Percentiles rank a stretch among this genome's conserved stretches.
Conservation (phyloP, 2,888 invertebrate species). For the Ferdinandea cuprea region DNA sequence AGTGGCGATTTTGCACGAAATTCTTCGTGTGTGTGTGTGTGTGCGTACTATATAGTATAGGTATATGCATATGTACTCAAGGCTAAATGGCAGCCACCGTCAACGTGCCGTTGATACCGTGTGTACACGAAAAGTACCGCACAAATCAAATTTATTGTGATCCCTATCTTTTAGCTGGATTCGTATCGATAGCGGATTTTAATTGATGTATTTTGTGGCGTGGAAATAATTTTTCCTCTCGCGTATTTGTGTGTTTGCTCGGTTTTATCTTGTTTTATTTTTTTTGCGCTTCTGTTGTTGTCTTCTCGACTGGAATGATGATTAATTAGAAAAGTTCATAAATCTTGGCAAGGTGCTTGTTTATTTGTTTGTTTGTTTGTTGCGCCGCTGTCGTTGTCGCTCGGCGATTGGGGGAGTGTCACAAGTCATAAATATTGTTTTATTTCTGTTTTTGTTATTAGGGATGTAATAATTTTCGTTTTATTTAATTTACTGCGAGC, state of each 20-base stretch:
- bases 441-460: slow-evolving; percentile 57
- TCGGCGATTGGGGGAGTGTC: slow-evolving; percentile 40
- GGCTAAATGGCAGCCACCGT: slow-evolving; percentile 52
- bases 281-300: not conserved
- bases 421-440: slow-evolving; percentile 62
- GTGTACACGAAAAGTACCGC: slow-evolving; percentile 38
- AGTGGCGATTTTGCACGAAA: slow-evolving; percentile 61
- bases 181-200: slow-evolving; percentile 67
- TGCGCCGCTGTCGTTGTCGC: not conserved
- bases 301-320: slow-evolving; percentile 30
- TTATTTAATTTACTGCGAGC: slow-evolving; percentile 40
- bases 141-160: slow-evolving; percentile 74
- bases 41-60: too few species aligned
- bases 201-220: slow-evolving; percentile 69
- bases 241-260: slow-evolving; percentile 18
- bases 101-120: slow-evolving; percentile 26
- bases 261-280: slow-evolving; percentile 1
- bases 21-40: slow-evolving; percentile 39
- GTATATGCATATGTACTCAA: too few species aligned
- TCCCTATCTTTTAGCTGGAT: slow-evolving; percentile 70
- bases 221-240: slow-evolving; percentile 39
- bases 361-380: slow-evolving; percentile 6
- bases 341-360: slow-evolving; percentile 49
- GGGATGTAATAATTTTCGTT: slow-evolving; percentile 45
- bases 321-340: slow-evolving; percentile 66